Evolutionary conservation across 30 jellyfish, hydroid and myxozoan genomes (phyloP), one percentile per base, ranked within the genome.

Genomic region (Hydra vulgaris): DNA sequence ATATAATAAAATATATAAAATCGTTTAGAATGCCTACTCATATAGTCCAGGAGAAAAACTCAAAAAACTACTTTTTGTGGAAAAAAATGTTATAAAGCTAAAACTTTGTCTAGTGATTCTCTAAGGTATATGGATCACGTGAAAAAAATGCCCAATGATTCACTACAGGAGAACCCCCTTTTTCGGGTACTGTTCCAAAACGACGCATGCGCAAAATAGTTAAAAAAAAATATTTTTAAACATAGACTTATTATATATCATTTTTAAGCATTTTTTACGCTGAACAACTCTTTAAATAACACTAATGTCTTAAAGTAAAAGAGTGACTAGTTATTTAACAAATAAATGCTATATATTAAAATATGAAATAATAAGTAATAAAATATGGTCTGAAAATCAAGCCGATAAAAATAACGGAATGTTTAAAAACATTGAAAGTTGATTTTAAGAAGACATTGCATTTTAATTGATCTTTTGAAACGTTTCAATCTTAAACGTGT

Each of bases 101-200:
- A 56, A 56, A 56, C 71, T 56, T 56, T 56, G 71, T 56, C 71
- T n/a, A 56, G n/a, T 15, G 71, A 15, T 56, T 56, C 71, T n/a
- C 71, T 56, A 56, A 56, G n/a, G 17, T 56, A 56, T 56, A 56
- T 56, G n/a, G 71, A 56, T 56, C n/a, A 56, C 71, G n/a, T 56
- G 71, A 56, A 56, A 56, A 56, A 56, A 56, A 56, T 56, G 71
- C 71, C 71, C 71, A 17, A 56, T 17, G 71, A 56, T 56, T 56
- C 71, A 17, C 71, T 17, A 56, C n/a, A n/a, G 71, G 71, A 17
- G 71, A 56, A 56, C 71, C 71, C 71, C n/a, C 71, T 56, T 56
- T 56, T 56, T 56, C 71, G n/a, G n/a, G n/a, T n/a, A n/a, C n/a
- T n/a, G n/a, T n/a, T n/a, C n/a, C n/a, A n/a, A n/a, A n/a, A n/a